Evolutionary conservation across 2,113 vertebrate species (phyloP).

Genomic region (Thymallus thymallus): DNA sequence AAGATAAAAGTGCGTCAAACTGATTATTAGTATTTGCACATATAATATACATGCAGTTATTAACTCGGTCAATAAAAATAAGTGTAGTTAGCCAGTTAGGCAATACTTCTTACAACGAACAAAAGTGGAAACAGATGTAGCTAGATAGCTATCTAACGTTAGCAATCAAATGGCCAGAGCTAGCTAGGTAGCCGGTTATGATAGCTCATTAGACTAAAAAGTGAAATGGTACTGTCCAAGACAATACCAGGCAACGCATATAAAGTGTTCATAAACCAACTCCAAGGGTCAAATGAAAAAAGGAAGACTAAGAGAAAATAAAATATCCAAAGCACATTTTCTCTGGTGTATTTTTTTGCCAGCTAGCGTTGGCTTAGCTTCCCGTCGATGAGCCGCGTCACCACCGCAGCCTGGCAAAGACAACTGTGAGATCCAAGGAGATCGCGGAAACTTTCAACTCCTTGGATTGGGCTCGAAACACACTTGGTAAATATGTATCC

Average conservation of each 20-base stretch:
- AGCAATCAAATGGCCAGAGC: neutral
- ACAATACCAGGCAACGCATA: neutral
- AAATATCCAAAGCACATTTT: slow-evolving; percentile 16
- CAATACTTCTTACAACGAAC: neutral
- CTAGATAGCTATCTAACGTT: too few species aligned
- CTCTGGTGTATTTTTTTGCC: too few species aligned
- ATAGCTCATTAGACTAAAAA: neutral
- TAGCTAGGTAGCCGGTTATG: slow-evolving; percentile 3
- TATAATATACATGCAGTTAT: neutral
- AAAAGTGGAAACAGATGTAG: neutral
- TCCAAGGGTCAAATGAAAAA: neutral
- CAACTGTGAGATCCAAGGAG: neutral
- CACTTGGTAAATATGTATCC: neutral
- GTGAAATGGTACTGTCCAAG: slow-evolving; percentile 4
- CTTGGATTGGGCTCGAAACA: slow-evolving; percentile 5
- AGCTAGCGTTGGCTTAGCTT: slow-evolving; percentile 45
- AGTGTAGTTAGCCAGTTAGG: neutral
- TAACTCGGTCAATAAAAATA: neutral
- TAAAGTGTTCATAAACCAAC: slow-evolving; percentile 9
- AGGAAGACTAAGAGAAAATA: neutral
- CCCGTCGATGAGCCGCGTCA: slow-evolving; percentile 65
- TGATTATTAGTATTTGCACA: neutral
- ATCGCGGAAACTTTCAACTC: slow-evolving; percentile 16
- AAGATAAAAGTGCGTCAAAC: neutral
- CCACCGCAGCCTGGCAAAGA: slow-evolving; percentile 41